Evolutionary conservation across 2,888 invertebrate species (phyloP), one percentile per base, ranked within the genome.

Genomic region (Ennomos fuscantarius): DNA sequence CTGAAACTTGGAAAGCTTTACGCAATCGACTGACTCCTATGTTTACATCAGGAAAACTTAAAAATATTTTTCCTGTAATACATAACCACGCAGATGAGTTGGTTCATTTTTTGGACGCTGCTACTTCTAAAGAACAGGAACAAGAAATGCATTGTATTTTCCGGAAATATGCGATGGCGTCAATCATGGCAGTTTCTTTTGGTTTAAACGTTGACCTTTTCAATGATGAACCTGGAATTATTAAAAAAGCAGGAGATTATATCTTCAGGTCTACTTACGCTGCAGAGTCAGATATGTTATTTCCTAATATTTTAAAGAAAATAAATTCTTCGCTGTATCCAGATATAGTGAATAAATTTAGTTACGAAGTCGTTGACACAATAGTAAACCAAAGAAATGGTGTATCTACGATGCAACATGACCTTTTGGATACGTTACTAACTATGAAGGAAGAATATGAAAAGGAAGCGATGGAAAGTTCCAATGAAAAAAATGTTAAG

Each of bases 31-130:
- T 86, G 3, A 73, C 79, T 2, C 73, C 84, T 6, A 53, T 78
- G 0, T 86, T 84, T 44, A 82, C 83, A 10, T 61, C 79, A 1
- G 74, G 72, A 8, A 86, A 83, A 65, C 61, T 82, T 8, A 82
- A 74, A 48, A 74, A 70, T 12, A 73, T 73, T 60, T 68, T 81
- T 13, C 54, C 66, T 48, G 24, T 76, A 6, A 51, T 86, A 2
- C 60, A 59, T 3, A 66, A 71, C 40, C 59, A 68, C 8, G 74
- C 72, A 5, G 73, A 82, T n/a, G 70, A 68, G 37, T 77, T 84
- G 24, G 47, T 74, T 2, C 53, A 78, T 0, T 72, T 78, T 59
- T 50, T 84, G 12, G 67, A 73, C 50, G 56, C 57, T 3, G 3
- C 65, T 8, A 66, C 57, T 1, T 9, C 50, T 2, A 57, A 63